Evolutionary conservation across 2,888 invertebrate genomes (phyloP).

Genomic region (Orchestes rusci): DNA sequence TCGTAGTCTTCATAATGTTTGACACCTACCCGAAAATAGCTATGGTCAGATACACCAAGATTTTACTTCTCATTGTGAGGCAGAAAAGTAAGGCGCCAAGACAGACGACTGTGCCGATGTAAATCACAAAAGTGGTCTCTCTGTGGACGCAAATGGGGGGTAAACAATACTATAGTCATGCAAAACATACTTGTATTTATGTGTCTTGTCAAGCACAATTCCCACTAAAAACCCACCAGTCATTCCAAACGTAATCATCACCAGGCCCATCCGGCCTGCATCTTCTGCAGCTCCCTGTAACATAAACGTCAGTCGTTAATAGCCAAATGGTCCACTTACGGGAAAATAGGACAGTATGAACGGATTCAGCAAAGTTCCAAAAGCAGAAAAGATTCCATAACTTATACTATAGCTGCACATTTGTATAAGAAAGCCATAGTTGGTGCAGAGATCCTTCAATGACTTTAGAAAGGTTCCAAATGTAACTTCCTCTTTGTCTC

Average conservation of each 20-base stretch:
- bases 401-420: constrained; percentile 84
- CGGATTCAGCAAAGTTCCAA: constrained; percentile 86
- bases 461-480: constrained; percentile 57
- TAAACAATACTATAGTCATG: not conserved
- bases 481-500: constrained; percentile 44
- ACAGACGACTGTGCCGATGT: constrained; percentile 26
- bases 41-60: constrained; percentile 30
- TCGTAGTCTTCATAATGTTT: constrained; percentile 1
- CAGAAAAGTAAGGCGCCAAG: constrained; percentile 29
- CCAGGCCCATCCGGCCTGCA: constrained; percentile 82
- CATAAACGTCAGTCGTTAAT: not conserved
- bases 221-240: constrained; percentile 84
- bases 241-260: constrained; percentile 89
- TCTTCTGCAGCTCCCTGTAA: constrained; percentile 57
- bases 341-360: constrained; percentile 75
- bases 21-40: constrained; percentile 31
- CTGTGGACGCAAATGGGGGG: too few species aligned
- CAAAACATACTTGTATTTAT: constrained; percentile 70
- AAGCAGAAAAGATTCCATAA: constrained; percentile 90
- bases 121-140: constrained; percentile 30
- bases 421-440: constrained; percentile 71
- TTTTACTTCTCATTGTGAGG: constrained; percentile 28
- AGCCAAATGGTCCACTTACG: constrained; percentile 43
- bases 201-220: constrained; percentile 85
- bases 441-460: constrained; percentile 65